phyloP scores from a whole-genome alignment of 2,888 invertebrate genomes.

The Acleris literana region DNA sequence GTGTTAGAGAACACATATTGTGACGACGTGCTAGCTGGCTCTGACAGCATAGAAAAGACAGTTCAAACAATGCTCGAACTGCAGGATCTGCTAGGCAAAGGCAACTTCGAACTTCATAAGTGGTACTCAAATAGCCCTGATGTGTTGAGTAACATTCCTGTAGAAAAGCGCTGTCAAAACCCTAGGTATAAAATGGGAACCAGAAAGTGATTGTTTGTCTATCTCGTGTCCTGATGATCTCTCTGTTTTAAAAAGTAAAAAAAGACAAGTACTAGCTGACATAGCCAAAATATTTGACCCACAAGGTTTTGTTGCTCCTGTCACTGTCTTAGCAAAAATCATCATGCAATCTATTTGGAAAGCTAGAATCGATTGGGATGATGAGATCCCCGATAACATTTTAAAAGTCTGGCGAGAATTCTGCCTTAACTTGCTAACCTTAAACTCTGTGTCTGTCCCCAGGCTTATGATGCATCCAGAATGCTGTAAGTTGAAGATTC shows the following conservation, averaged over 20 bases:
- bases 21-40: no score
- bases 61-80: neutral
- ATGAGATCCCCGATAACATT: neutral
- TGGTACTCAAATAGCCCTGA: slow-evolving; percentile 6
- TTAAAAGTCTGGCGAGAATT: neutral
- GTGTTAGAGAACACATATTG: no score
- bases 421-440: neutral
- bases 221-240: no score
- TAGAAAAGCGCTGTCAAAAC: neutral
- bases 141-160: neutral
- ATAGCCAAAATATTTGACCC: slow-evolving; percentile 4
- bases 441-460: no score
- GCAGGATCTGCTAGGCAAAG: neutral
- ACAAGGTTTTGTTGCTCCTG: no score
- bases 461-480: neutral
- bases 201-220: no score
- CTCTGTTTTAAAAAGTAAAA: neutral
- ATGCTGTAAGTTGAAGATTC: neutral
- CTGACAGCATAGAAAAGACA: no score
- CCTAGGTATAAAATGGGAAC: no score
- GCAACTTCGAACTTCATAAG: neutral
- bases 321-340: neutral
- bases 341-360: slow-evolving; percentile 3
- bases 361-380: slow-evolving; percentile 1
- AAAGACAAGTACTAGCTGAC: neutral